These are phyloP conservation scores for Ophion costatus DNA, from an alignment of 2,888 invertebrate species.

Conservation along the genomic window DNA sequence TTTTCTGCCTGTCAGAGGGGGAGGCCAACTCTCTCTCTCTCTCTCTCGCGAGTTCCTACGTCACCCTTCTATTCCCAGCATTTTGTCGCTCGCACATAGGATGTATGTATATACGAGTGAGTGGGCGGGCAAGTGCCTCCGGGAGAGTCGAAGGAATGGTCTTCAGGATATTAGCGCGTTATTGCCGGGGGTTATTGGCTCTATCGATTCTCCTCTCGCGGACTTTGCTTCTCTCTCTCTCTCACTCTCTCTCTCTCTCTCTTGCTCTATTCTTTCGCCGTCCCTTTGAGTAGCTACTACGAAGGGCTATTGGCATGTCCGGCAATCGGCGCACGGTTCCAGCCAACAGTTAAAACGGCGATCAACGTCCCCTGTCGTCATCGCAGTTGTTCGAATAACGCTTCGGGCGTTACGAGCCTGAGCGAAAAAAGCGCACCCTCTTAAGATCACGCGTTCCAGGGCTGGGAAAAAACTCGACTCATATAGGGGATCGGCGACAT, in stretches of 20 bases:
- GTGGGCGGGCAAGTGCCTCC: conserved; percentile 68
- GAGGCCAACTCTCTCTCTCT: conserved; percentile 23
- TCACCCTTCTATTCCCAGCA: conserved; percentile 34
- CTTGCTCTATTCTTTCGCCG: conserved; percentile 1
- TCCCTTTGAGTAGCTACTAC: background rate
- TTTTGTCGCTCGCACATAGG: conserved; percentile 41
- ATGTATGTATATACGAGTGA: conserved; percentile 54
- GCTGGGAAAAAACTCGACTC: background rate
- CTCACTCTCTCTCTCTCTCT: background rate
- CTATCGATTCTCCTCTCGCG: conserved; percentile 76
- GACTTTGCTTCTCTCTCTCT: background rate
- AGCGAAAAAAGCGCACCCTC: conserved; percentile 37
- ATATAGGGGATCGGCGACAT: background rate
- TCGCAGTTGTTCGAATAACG: conserved; percentile 25
- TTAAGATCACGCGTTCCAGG: conserved; percentile 21
- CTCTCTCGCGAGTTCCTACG: conserved; percentile 25
- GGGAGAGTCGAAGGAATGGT: conserved; percentile 76
- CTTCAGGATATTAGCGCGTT: conserved; percentile 82
- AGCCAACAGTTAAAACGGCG: conserved; percentile 49
- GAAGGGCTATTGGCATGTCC: conserved; percentile 49
- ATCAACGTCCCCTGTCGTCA: conserved; percentile 59
- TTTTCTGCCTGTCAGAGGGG: too few species aligned
- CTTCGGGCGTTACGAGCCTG: conserved; percentile 48
- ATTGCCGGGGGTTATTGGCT: conserved; percentile 80
- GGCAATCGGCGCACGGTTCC: conserved; percentile 44